A percentile compares a stretch with the other conserved stretches of the same genome.
Conservation (phyloP, 2,797 vertebrate genomes). For the Scyliorhinus canicula region DNA sequence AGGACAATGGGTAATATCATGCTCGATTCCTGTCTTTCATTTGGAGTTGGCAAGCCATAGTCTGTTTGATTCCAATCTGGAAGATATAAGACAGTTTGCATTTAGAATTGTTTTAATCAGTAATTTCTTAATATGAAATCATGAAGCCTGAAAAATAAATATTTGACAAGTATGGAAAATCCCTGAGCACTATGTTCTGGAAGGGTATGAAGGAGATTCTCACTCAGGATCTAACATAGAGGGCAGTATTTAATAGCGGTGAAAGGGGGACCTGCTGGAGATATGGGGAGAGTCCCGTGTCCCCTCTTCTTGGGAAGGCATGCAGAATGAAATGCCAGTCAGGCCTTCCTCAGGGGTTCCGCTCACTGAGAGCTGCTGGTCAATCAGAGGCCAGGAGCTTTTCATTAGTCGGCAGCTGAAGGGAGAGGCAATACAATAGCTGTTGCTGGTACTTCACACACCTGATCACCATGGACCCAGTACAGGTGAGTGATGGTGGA, state of each 20-base stretch:
- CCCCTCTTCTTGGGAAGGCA: background rate
- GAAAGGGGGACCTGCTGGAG: no score
- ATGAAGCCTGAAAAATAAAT: background rate
- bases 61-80: constrained; percentile 57
- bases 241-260: background rate
- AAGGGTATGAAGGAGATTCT: background rate
- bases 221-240: background rate
- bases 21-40: constrained; percentile 44
- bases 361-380: background rate
- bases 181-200: background rate
- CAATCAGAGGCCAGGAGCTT: background rate
- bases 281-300: no score
- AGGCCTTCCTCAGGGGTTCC: background rate
- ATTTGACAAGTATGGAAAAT: background rate
- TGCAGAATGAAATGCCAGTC: background rate
- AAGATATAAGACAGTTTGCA: constrained; percentile 38
- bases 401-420: background rate
- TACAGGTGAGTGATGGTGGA: background rate
- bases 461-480: no score
- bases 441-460: background rate
- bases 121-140: background rate
- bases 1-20: constrained; percentile 54
- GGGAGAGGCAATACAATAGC: background rate
- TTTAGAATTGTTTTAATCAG: background rate
- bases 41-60: constrained; percentile 48